Conservation (phyloP, 2,888 invertebrate species). For the Pachydiplax longipennis region DNA sequence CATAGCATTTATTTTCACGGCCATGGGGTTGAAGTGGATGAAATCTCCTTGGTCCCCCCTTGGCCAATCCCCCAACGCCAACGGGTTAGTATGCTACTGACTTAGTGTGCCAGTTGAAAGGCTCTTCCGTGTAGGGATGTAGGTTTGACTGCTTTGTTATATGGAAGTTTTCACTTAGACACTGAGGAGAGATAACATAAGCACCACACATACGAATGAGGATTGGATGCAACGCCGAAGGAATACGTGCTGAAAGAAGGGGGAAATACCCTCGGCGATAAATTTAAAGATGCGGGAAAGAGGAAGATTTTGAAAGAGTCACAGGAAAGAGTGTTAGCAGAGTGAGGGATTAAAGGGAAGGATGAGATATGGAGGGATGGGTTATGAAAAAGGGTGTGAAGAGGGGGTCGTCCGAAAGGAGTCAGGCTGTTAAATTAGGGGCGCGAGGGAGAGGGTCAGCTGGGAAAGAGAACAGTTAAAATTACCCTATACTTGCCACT, state of each 20-base stretch:
- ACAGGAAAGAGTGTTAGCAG: neutral
- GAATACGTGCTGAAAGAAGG: neutral
- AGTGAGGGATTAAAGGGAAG: neutral
- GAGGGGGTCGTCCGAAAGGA: neutral
- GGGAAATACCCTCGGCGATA: neutral
- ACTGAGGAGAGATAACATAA: too few species aligned
- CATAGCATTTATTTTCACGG: too few species aligned
- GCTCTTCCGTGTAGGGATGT: too few species aligned
- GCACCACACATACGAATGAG: too few species aligned
- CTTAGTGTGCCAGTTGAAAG: too few species aligned
- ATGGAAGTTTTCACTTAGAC: neutral
- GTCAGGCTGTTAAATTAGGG: conserved; percentile 15
- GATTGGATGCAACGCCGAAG: neutral
- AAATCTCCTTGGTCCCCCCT: too few species aligned
- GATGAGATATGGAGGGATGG: neutral
- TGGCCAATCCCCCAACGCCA: too few species aligned
- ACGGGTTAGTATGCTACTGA: too few species aligned
- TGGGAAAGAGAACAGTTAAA: neutral
- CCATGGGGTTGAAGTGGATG: too few species aligned
- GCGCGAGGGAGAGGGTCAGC: neutral
- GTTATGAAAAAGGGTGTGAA: neutral
- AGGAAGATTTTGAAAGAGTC: neutral
- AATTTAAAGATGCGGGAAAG: neutral
- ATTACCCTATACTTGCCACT: neutral
- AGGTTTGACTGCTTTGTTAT: too few species aligned